Base-by-base conservation (phyloP, 1,140 invertebrate genomes). In the Psix sp. region DNA sequence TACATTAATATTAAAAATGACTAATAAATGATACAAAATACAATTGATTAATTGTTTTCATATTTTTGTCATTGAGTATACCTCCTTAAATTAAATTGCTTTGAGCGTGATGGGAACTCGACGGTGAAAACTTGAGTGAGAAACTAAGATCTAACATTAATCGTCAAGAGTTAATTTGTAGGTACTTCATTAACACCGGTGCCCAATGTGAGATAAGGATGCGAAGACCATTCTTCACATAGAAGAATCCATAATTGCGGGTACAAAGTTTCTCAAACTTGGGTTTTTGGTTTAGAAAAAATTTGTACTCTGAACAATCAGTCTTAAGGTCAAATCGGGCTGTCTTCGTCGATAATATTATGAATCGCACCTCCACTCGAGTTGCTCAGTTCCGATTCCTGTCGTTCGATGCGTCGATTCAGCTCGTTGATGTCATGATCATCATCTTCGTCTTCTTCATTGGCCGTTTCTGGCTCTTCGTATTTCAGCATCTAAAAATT, bases 401-500 rank as follows among this genome's bases (percentile, higher is more conserved):
- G 85, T 5, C 81, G 80, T 51, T 84, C 79, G 4, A 86, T 82
- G 70, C 71, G 79, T 63, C 80, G 83, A 18, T 83, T 83, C 3
- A 84, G 33, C 43, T 80, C 77, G 38, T 80, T 81, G 5, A 84
- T 80, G 15, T 85, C 84, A 1, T 81, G 68, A 33, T 85, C 76
- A 5, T 86, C 84, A 7, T 87, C 85, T 4, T 87, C 83, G 7
- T 84, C 82, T 7, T 52, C 42, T 3, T 83, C 82, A 0, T 70
- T 73, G 21, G 66, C 68, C 15, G 51, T 18, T 66, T 82, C 80
- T 10, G 86, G 81, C 13, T 81, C 51, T 38, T 82, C 82, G 17
- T 86, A 83, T 51, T 85, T 87, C 2, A 87, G 38, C 33, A 87
- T 85, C 85, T 85, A 39, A 31, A 38, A 77, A 43, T 40, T 15